Evolutionary conservation across 2,797 vertebrate species (phyloP).

Genomic region (Molossus alvarezi): DNA sequence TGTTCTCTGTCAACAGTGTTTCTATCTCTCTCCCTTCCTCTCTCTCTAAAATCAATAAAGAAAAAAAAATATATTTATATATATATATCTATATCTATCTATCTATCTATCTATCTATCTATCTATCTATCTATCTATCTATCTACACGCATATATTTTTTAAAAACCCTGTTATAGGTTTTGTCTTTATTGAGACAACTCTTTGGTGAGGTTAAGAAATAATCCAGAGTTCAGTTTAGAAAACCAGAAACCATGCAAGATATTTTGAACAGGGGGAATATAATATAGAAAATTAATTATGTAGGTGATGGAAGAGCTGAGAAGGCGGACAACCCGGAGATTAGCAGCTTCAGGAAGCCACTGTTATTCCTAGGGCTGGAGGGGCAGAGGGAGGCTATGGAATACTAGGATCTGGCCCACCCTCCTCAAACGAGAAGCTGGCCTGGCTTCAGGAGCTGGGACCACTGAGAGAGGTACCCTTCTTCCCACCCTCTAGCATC

Average conservation of each 20-base stretch:
- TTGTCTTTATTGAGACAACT: slow-evolving; percentile 10
- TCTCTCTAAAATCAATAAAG: too few species aligned
- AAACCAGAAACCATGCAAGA: background rate
- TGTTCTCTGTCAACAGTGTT: too few species aligned
- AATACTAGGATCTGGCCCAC: background rate
- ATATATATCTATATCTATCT: too few species aligned
- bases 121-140: too few species aligned
- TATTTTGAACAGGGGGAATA: background rate
- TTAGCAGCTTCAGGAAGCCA: background rate
- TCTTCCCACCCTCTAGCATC: background rate
- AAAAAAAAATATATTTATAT: too few species aligned
- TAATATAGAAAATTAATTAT: slow-evolving; percentile 23
- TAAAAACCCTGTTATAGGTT: background rate
- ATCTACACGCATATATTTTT: too few species aligned
- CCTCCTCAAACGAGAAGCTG: background rate
- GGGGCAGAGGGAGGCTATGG: background rate
- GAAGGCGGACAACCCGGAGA: background rate
- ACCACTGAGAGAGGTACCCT: background rate
- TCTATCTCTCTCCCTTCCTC: too few species aligned
- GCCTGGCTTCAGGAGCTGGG: background rate
- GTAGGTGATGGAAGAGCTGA: background rate
- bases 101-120: too few species aligned
- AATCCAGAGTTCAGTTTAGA: background rate
- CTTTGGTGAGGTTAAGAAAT: slow-evolving; percentile 7
- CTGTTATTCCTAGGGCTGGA: background rate